phyloP scores from a whole-genome alignment of 1,140 invertebrate species.

The Harlomillsia oculata region DNA sequence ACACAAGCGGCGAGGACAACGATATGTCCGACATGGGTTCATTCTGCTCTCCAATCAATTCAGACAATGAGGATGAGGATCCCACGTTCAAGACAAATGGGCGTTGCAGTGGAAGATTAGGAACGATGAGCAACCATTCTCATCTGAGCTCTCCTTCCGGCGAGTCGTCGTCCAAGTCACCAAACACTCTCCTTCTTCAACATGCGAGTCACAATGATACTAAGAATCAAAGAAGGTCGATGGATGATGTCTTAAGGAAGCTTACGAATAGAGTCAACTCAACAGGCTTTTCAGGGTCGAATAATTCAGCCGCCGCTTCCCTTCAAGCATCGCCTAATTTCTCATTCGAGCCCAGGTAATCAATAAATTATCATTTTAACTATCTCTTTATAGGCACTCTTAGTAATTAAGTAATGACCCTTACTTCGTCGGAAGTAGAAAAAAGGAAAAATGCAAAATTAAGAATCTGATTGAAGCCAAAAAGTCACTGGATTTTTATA shows the following conservation, averaged over 20 bases:
- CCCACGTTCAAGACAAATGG: background rate
- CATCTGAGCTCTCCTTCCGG: slow-evolving; percentile 7
- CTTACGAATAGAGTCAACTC: slow-evolving; percentile 27
- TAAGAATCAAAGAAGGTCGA: slow-evolving; percentile 29
- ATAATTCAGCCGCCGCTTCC: background rate
- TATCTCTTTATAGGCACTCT: too few species aligned
- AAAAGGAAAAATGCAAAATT: too few species aligned
- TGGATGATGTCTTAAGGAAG: slow-evolving; percentile 35
- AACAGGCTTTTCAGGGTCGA: background rate
- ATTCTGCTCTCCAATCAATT: slow-evolving; percentile 20
- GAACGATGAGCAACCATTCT: background rate
- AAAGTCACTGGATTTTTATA: too few species aligned
- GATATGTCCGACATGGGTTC: slow-evolving; percentile 30
- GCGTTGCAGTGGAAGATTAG: slow-evolving; percentile 2
- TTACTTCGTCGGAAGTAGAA: too few species aligned
- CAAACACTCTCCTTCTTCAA: background rate
- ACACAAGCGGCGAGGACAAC: slow-evolving; percentile 27
- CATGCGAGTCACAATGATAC: slow-evolving; percentile 11
- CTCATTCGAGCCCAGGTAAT: slow-evolving; percentile 28
- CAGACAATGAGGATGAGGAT: slow-evolving; percentile 21
- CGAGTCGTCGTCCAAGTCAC: slow-evolving; percentile 13
- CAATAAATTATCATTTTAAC: too few species aligned
- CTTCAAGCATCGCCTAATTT: slow-evolving; percentile 2
- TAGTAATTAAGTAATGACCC: too few species aligned
- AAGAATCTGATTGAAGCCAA: too few species aligned